Base-by-base conservation (phyloP, 2,113 vertebrate species). In the Brachirus orientalis region DNA sequence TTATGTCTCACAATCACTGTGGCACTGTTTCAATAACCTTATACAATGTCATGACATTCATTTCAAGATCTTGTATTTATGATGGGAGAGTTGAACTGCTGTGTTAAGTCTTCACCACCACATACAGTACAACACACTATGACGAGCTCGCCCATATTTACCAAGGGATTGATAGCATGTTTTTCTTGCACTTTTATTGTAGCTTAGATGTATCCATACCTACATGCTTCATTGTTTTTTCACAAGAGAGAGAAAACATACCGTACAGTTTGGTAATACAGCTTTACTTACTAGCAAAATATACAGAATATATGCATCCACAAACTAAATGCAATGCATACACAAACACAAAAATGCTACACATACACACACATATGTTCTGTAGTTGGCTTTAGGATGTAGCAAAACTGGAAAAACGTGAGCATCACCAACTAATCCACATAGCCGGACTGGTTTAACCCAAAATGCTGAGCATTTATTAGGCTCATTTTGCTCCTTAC, bases 321-420 rank as follows among this genome's bases (percentile, higher is more conserved):
- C 78, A 77, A 16, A 45, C 43, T 36, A 0, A 28, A 11, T 8
- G 1, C 8, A 28, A 20, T 44, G 40, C 46, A 50, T n/a, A 38
- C 16, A 54, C 16, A 18, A n/a, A 55, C 10, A 55, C 51, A 74
- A 36, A n/a, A n/a, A n/a, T n/a, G n/a, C n/a, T n/a, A n/a, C n/a
- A n/a, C 33, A 55, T 50, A 74, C 13, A 38, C 38, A 55, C 36
- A 56, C 40, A 47, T 16, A 56, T 60, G 51, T 68, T 78, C 38
- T 60, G 68, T 16, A 17, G 20, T 10, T 20, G 41, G 65, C 72
- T 62, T 60, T 38, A 51, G 44, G 69, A 83, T 75, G 79, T 67
- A 77, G 84, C 1, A 65, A 76, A 89, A 89, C 87, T 89, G 86
- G 89, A 91, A 92, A 89, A 90, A 88, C 83, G 74, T 7, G 54